Evolutionary conservation across 2,113 vertebrate species (phyloP).

Genomic region (Burhinus bistriatus): DNA sequence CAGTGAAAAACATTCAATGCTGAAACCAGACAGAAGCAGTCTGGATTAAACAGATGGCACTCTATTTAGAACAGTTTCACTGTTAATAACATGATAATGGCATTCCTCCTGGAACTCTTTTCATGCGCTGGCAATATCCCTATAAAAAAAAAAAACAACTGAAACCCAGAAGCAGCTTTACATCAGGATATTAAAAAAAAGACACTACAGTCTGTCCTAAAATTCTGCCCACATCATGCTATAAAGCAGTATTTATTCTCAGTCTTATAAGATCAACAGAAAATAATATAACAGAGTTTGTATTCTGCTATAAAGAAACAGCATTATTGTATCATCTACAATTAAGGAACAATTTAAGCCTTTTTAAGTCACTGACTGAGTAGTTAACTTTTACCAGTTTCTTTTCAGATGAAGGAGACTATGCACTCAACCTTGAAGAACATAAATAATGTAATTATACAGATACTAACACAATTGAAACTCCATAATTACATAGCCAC

Average conservation of each 20-base stretch:
- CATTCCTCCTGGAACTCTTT: background rate
- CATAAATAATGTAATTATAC: background rate
- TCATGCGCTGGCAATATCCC: background rate
- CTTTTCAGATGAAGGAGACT: background rate
- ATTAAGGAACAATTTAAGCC: background rate
- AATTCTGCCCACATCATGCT: background rate
- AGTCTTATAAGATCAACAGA: background rate
- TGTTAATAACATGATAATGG: slow-evolving; percentile 35
- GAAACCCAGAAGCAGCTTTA: background rate
- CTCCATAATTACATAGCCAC: background rate
- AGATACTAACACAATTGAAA: background rate
- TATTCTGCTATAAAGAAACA: background rate
- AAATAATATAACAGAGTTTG: background rate
- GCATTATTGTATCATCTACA: background rate
- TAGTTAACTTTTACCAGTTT: background rate
- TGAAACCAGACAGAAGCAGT: slow-evolving; percentile 28
- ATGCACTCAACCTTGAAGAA: background rate
- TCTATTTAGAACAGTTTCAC: slow-evolving; percentile 29
- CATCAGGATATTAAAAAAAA: background rate
- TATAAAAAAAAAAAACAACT: background rate
- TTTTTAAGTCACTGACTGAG: background rate
- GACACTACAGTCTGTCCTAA: background rate
- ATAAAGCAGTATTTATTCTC: background rate
- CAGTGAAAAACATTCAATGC: background rate
- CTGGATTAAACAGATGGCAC: slow-evolving; percentile 51